Evolutionary conservation across 2,888 invertebrate genomes (phyloP).

Genomic region (Stictocephala bisonia): DNA sequence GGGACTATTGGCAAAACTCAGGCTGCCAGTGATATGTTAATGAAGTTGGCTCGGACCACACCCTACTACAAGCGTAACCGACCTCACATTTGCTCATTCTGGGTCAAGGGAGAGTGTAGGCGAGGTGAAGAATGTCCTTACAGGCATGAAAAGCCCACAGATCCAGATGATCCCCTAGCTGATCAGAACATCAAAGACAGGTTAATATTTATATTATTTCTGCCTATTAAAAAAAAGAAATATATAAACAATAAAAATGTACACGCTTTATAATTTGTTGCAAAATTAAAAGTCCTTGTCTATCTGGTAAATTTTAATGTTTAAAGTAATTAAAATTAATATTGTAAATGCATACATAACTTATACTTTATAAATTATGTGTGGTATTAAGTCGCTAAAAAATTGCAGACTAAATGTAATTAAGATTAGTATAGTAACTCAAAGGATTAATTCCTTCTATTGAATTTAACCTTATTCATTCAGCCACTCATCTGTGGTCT

Average conservation of each 20-base stretch:
- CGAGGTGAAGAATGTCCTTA: constrained; percentile 97
- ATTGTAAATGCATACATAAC: no score
- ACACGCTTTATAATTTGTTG: not conserved
- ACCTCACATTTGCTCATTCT: constrained; percentile 96
- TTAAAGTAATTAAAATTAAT: no score
- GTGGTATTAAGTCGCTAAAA: no score
- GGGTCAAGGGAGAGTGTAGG: constrained; percentile 98
- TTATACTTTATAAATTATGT: no score
- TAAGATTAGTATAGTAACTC: no score
- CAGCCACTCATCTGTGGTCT: no score
- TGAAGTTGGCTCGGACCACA: constrained; percentile 89
- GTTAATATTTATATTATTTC: constrained; percentile 62
- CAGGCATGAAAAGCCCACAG: constrained; percentile 95
- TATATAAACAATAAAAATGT: not conserved
- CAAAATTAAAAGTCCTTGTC: not conserved
- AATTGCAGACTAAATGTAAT: no score
- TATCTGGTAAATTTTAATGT: no score
- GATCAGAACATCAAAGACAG: constrained; percentile 96
- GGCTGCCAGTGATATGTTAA: constrained; percentile 82
- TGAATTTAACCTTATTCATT: no score
- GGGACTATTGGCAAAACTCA: constrained; percentile 78
- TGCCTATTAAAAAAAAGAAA: not conserved
- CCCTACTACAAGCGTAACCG: constrained; percentile 96
- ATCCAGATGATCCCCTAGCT: constrained; percentile 95
- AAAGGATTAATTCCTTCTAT: no score